Base-by-base conservation (phyloP, 2,888 invertebrate species). In the Leptopilina myrica region DNA sequence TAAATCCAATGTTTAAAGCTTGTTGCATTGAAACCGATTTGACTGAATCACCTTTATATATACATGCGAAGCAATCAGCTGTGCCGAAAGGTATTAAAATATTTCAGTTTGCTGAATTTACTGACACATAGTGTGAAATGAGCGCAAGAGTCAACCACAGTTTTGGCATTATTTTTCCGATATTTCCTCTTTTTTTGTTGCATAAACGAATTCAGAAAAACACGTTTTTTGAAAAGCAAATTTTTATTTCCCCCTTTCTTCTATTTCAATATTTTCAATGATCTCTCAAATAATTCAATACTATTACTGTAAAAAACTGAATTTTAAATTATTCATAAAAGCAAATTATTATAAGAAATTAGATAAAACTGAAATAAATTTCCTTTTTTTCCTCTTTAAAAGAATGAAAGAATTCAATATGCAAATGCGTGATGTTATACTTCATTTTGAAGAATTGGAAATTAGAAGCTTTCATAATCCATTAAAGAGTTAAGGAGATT, bases 1-100 rank as follows among this genome's bases (percentile, higher is more conserved):
- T n/a, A 59, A 73, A 73, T 73, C 73, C 56, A 56, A 56, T 73
- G 56, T 73, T 43, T 73, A 26, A 33, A 73, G 73, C 73, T 73
- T 73, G 56, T 73, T 73, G 73, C 56, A 73, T 59, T 73, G 73
- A 59, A 73, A 59, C 56, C 73, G 56, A 73, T 73, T 73, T 73
- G 49, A 73, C 73, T 73, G 73, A 73, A 53, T 59, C 73, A 73
- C 73, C 73, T 73, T n/a, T 73, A 15, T 20, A 43, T 8, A n/a
- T 49, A 49, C 67, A 67, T 73, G n/a, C 56, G 73, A 56, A 14
- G 33, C 73, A 73, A 73, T 73, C 73, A 73, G 40, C 56, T 56
- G 56, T 73, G 33, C 53, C 26, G 40, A 33, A 53, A 73, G 73
- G 73, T 59, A 73, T 73, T 40, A 73, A 73, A 73, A 73, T 56